Base-by-base conservation (phyloP, 2,888 invertebrate genomes). In the Crossocerus cetratus region DNA sequence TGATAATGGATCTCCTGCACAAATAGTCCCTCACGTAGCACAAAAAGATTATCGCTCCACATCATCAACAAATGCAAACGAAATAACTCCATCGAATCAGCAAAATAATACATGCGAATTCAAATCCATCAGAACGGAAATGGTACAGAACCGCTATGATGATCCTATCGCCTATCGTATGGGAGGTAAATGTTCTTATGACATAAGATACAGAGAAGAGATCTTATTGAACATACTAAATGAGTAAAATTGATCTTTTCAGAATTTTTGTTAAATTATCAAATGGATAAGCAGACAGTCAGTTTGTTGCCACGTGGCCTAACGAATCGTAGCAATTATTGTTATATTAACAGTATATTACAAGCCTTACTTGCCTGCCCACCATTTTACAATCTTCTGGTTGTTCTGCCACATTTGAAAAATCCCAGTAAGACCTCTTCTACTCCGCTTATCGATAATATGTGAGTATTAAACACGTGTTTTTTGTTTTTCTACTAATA, bases 351-450 rank as follows among this genome's bases (percentile, higher is more conserved):
- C 91, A 96, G 98, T 20, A 98, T 97, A 77, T 91, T 99, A 45
- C 98, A 99, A 91, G 98, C 98, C 0, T 91, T 99, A 81, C 92
- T 98, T 42, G 98, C 97, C 14, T 99, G 99, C 88, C 97, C 98
- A 18, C 98, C 98, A 0, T 96, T 99, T 91, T 98, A 97, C 90
- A 98, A 98, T 91, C 92, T 99, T 87, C 92, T 98, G 83, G 94
- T 94, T 84, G 94, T 95, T 45, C 91, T 98, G 84, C 95, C 96
- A 0, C 92, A 93, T 78, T 93, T 94, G 13, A 92, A 90, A 76
- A 89, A 87, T 68, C 93, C 89, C 87, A 92, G 87, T 83, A 91
- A 90, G 81, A 89, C 88, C 80, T 92, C 93, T 72, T 88, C 91
- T 2, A 96, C 97, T 3, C 98, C 98, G 11, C 95, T 98, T 32